Evolutionary conservation across 2,113 vertebrate genomes (phyloP), one percentile per base, ranked within the genome.

Genomic region (Mus musculus): DNA sequence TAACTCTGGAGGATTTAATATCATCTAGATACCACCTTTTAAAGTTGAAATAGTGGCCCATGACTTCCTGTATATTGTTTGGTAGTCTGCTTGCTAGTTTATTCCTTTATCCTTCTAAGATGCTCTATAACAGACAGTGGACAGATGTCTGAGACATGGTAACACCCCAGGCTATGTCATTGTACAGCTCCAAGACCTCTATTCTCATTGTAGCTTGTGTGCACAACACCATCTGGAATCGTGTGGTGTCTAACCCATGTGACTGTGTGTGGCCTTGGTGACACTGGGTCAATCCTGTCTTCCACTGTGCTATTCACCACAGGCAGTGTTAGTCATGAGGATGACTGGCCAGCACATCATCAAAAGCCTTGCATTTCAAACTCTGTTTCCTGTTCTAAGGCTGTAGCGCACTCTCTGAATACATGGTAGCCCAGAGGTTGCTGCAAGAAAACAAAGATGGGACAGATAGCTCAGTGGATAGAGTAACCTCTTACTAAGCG

Each of bases 1-100:
- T 91, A 88, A 63, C 61, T 80, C 82, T 78, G 67, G 39, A 90
- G 63, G 72, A 36, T 73, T 13, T 20, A 26, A 3, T 88, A 24
- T 84, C 84, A 69, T 95, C 90, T 96, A 91, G 80, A 92, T 71
- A 86, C 52, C 52, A 39, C 87, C 42, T 17, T 88, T 96, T 95
- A 54, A 81, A 95, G 54, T 26, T 84, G 92, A 90, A 89, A 77
- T 4, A 30, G 65, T 90, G 78, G 88, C 65, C 91, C 94, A 88
- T 88, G 20, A 88, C 90, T 95, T 95, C 67, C 69, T 92, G 49
- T 14, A 76, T 19, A 24, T 42, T 75, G 72, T 42, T 42, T 24
- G 33, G 39, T 75, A 42, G 72, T 75, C 28, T 61, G 46, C 95
- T 89, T 95, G 81, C 84, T 95, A 95, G 88, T 36, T 97, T 94